These are phyloP conservation scores for Poecile atricapillus DNA, from an alignment of 2,113 vertebrate species.

Conservation along the genomic window DNA sequence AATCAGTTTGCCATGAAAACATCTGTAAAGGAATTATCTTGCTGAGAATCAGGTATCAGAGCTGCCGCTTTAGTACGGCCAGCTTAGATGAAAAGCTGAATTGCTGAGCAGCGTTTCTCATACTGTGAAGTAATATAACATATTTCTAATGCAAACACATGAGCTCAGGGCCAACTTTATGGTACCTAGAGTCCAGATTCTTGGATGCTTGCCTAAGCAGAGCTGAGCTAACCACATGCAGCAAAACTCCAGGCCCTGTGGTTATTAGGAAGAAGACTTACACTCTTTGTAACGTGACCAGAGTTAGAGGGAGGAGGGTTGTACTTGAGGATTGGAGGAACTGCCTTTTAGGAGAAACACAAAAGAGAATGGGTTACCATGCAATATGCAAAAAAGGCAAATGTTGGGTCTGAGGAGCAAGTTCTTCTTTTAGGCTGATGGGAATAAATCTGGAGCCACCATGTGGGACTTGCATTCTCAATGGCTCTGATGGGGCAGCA, in stretches of 20 bases:
- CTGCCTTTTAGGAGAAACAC: not conserved
- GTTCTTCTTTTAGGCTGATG: not conserved
- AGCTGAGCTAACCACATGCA: not conserved
- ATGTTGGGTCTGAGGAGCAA: not conserved
- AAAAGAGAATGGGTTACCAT: not conserved
- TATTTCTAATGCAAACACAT: not conserved
- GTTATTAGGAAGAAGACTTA: not conserved
- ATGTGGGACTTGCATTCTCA: not conserved
- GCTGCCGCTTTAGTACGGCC: not conserved
- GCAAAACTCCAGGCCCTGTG: not conserved
- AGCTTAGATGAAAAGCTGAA: conserved; percentile 19
- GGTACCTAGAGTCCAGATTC: not conserved
- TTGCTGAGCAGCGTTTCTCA: not conserved
- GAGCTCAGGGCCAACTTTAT: not conserved
- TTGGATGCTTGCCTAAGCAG: not conserved
- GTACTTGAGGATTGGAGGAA: not conserved
- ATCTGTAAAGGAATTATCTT: conserved; percentile 45
- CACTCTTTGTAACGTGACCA: not conserved
- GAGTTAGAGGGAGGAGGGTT: not conserved
- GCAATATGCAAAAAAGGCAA: rapidly evolving
- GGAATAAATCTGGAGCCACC: not conserved
- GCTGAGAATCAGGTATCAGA: conserved; percentile 14
- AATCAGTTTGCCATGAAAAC: conserved; percentile 33
- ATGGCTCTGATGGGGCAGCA: not conserved
- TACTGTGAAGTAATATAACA: not conserved